phyloP scores from a whole-genome alignment of 2,888 invertebrate species.

The Tenodera sinensis region DNA sequence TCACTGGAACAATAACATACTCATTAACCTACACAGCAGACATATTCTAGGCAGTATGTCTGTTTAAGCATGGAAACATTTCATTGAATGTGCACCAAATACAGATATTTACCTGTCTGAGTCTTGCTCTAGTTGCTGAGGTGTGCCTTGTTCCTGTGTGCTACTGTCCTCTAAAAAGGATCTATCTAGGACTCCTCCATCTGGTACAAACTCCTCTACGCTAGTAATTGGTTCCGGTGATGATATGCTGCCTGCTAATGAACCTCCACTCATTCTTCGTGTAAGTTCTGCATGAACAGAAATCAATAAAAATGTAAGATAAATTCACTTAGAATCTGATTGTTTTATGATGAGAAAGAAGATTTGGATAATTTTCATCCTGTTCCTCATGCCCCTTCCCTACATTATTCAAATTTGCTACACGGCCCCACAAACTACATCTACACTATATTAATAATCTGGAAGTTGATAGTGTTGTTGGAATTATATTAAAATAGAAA shows the following conservation, averaged over 20 bases:
- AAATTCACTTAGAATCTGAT: too few species aligned
- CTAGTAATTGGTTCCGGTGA: conserved; percentile 40
- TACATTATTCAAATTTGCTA: too few species aligned
- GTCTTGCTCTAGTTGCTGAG: conserved; percentile 44
- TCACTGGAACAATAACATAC: conserved; percentile 50
- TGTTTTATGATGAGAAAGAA: too few species aligned
- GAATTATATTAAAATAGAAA: too few species aligned
- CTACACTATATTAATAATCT: too few species aligned
- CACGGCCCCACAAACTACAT: too few species aligned
- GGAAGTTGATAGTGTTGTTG: too few species aligned
- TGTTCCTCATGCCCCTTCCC: too few species aligned
- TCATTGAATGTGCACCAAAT: conserved; percentile 20
- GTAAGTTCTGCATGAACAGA: neutral
- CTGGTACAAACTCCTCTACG: conserved; percentile 71
- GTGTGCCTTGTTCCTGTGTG: conserved; percentile 34
- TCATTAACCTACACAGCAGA: neutral
- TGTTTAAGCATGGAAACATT: neutral
- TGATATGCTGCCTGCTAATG: conserved; percentile 12
- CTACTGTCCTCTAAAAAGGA: conserved; percentile 69
- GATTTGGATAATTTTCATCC: too few species aligned
- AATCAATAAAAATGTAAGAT: too few species aligned
- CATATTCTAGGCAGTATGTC: neutral
- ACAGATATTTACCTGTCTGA: conserved; percentile 51
- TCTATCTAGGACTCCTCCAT: conserved; percentile 69
- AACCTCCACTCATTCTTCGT: conserved; percentile 33